Conservation (phyloP, 2,113 vertebrate species). For the Dolichotis patagonum region DNA sequence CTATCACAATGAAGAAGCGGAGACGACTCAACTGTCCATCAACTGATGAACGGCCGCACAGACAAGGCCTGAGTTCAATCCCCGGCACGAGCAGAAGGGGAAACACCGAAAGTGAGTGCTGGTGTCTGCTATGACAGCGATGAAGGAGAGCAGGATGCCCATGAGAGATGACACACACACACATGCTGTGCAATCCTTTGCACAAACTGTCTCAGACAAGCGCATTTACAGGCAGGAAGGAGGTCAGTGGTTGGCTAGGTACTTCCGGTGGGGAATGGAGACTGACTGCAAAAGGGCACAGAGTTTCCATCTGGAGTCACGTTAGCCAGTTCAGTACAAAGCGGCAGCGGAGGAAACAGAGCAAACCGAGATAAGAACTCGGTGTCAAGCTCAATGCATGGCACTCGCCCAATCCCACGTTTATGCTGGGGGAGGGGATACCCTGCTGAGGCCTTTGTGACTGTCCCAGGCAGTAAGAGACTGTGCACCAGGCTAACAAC, state of each 20-base stretch:
- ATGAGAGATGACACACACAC: not conserved
- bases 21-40: not conserved
- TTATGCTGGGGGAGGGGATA: not conserved
- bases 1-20: not conserved
- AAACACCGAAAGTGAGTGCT: not conserved
- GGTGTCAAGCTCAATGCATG: slow-evolving; percentile 49
- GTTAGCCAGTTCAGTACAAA: not conserved
- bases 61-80: not conserved
- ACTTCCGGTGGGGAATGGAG: not conserved
- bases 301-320: not conserved
- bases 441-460: slow-evolving; percentile 42
- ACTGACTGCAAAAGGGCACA: not conserved
- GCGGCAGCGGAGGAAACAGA: slow-evolving; percentile 46
- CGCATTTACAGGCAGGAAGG: not conserved
- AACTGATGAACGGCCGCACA: not conserved
- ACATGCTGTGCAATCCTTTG: not conserved
- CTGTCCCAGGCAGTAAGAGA: slow-evolving; percentile 5
- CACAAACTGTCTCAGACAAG: not conserved
- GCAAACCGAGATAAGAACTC: slow-evolving; percentile 57
- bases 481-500: not conserved
- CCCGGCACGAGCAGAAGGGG: not conserved
- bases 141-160: not conserved
- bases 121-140: not conserved
- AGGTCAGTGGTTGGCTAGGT: not conserved
- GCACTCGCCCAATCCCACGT: slow-evolving; percentile 47